Percentiles rank a stretch among this genome's conserved stretches.
phyloP scores from a whole-genome alignment of 1,140 invertebrate genomes.

The Dinothrombium tinctorium region DNA sequence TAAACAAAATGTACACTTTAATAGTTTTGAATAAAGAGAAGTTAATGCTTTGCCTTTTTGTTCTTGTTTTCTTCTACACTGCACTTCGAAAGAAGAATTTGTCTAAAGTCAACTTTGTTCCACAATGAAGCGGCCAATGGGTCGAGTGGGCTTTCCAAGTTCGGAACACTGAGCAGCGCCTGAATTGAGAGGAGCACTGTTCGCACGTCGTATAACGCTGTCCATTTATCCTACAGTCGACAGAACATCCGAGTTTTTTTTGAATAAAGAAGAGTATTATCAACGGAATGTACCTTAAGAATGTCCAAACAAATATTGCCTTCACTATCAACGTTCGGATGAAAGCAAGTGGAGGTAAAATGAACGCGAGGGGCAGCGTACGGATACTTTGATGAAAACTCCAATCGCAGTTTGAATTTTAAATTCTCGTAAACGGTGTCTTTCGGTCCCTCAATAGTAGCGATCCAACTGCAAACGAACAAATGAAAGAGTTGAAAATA shows the following conservation, averaged over 20 bases:
- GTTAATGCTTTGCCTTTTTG: too few relatives aligned
- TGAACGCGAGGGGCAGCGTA: constrained; percentile 49
- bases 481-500: not conserved
- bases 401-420: constrained; percentile 57
- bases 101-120: not conserved
- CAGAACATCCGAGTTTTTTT: not conserved
- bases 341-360: constrained; percentile 76
- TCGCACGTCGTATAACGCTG: constrained; percentile 77
- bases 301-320: constrained; percentile 90
- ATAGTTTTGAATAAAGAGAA: too few relatives aligned
- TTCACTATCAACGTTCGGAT: constrained; percentile 73
- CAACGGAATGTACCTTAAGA: constrained; percentile 32
- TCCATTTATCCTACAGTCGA: constrained; percentile 65
- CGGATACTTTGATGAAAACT: constrained; percentile 83
- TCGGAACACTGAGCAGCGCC: constrained; percentile 38
- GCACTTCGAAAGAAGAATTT: not conserved
- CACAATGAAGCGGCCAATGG: not conserved
- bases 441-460: constrained; percentile 63
- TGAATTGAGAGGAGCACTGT: constrained; percentile 84
- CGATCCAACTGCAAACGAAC: constrained; percentile 43
- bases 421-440: constrained; percentile 73
- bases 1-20: too few relatives aligned
- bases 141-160: not conserved
- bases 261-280: not conserved
- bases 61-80: too few relatives aligned